Evolutionary conservation across 2,888 invertebrate species (phyloP), one percentile per base, ranked within the genome.

Genomic region (Trachelus iudaicus): DNA sequence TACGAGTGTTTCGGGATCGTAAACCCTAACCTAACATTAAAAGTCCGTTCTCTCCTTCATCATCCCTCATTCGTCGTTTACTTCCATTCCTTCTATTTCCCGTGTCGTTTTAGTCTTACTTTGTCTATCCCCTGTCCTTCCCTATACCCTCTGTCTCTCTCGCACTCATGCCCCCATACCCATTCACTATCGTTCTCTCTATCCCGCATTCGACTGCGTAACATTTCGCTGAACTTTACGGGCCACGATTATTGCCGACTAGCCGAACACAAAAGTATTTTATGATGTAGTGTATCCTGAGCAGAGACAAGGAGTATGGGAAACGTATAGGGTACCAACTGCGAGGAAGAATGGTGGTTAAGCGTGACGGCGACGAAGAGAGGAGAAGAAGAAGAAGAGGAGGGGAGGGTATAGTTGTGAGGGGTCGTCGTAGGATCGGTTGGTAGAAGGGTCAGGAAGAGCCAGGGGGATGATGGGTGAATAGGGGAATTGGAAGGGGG

Each of bases 151-250:
- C 56, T 73, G 30, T 73, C 34, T 13, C 34, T 75, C 75, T 56
- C 71, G 31, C 69, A 69, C 35, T 75, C 75, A 31, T 34, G 15
- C 30, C 13, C 34, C 37, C 37, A 37, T 37, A 37, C 3, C 37
- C 4, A 37, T 4, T n/a, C 15, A 13, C 68, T 75, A 34, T 33
- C 11, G 35, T n/a, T 31, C 74, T 33, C 34, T 11, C 33, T 69
- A 11, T 69, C 30, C 12, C 23, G 78, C 69, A 75, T 77, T 79
- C 71, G 76, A 77, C 79, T 69, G 75, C 81, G 82, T 79, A 81
- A 81, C 82, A 79, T 82, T 84, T 81, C 81, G 81, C 77, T 80
- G 79, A 83, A 84, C 81, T 84, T 85, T 84, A 82, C 83, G 81
- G 80, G 79, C 79, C 81, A 76, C 84, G 81, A 81, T 82, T 82